Evolutionary conservation across 2,113 vertebrate genomes (phyloP).

Genomic region (Aptenodytes forsteri): DNA sequence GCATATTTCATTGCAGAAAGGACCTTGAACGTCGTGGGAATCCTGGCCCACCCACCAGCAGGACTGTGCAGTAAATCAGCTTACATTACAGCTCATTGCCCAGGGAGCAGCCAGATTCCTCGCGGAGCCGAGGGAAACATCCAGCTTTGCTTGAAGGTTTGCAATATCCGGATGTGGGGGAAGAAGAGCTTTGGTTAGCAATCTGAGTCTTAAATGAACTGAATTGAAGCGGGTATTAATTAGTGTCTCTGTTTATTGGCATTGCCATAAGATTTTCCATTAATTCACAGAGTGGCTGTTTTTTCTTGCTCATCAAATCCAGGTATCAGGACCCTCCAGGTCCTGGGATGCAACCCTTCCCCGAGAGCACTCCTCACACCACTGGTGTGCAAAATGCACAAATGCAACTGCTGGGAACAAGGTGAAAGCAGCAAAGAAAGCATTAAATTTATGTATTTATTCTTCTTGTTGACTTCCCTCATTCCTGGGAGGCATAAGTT

Average conservation of each 20-base stretch:
- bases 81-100: neutral
- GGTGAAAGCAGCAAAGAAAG: neutral
- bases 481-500: neutral
- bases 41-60: neutral
- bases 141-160: neutral
- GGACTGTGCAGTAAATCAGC: neutral
- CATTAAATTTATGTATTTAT: neutral
- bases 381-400: neutral
- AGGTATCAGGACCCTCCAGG: neutral
- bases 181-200: neutral
- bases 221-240: neutral
- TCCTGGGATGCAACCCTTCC: neutral
- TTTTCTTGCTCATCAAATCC: neutral
- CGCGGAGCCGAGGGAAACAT: accelerated
- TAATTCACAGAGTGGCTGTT: neutral
- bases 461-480: neutral
- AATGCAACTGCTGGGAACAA: neutral
- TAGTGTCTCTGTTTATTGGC: neutral
- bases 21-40: neutral
- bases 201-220: neutral
- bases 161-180: neutral
- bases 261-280: neutral
- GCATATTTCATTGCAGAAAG: neutral
- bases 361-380: neutral
- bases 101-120: neutral